A percentile compares a stretch with the other conserved stretches of the same genome.
Evolutionary conservation across 2,888 invertebrate species (phyloP).

Genomic region (Dicyrtoma fusca): DNA sequence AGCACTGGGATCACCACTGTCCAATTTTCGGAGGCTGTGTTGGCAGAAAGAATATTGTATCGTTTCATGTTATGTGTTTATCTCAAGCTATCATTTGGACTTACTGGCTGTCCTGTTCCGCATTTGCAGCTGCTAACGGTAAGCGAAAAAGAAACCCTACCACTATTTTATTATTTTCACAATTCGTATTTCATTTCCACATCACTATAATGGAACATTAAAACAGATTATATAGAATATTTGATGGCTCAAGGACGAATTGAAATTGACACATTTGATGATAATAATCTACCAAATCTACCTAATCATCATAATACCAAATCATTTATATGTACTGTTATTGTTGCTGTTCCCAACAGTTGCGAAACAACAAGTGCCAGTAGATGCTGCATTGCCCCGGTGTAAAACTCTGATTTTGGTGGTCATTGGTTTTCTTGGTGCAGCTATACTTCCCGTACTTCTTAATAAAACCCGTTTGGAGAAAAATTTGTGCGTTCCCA

Average conservation of each 20-base stretch:
- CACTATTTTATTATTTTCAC: not conserved
- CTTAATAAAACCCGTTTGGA: constrained; percentile 22
- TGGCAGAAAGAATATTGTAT: constrained; percentile 43
- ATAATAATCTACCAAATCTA: too few species aligned
- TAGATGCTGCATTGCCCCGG: constrained; percentile 5
- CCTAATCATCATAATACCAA: too few species aligned
- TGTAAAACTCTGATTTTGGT: constrained; percentile 31
- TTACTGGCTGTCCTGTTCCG: constrained; percentile 25
- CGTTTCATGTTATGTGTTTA: constrained; percentile 49
- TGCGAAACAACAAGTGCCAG: not conserved
- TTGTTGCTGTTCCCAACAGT: constrained; percentile 9
- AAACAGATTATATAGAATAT: not conserved
- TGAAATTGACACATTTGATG: too few species aligned
- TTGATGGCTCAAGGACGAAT: too few species aligned
- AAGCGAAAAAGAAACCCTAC: not conserved
- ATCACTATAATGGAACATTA: not conserved
- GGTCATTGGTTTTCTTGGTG: constrained; percentile 34
- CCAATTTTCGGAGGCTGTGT: constrained; percentile 50
- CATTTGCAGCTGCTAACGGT: constrained; percentile 32
- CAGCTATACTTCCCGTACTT: constrained; percentile 27
- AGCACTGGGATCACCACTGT: constrained; percentile 52
- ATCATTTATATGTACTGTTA: too few species aligned
- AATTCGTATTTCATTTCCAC: not conserved
- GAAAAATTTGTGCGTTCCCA: constrained; percentile 32
- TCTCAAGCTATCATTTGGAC: constrained; percentile 26